Conservation (phyloP, 2,113 vertebrate genomes). For the Theristicus caerulescens region DNA sequence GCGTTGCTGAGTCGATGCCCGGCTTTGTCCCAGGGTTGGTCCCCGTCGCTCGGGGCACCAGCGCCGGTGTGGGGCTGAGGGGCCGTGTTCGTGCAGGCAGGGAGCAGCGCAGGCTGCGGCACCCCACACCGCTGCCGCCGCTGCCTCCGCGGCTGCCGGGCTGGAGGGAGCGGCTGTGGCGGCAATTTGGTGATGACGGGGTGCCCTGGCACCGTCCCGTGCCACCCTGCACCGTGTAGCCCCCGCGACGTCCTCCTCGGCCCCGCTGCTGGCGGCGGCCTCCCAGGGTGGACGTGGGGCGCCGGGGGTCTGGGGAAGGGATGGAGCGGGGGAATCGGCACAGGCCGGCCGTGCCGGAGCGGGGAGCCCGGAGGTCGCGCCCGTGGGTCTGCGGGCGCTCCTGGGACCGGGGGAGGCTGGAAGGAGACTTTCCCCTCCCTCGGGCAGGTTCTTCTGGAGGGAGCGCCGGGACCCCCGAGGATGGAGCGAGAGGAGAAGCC, state of each 20-base stretch:
- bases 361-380: background rate
- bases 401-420: background rate
- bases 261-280: background rate
- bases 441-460: background rate
- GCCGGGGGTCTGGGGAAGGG: background rate
- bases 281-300: background rate
- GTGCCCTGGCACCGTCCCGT: background rate
- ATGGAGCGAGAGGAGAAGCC: background rate
- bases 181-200: background rate
- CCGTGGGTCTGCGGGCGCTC: background rate
- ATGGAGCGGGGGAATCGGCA: background rate
- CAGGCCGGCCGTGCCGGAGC: background rate
- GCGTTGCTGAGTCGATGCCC: background rate
- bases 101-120: too few relatives aligned
- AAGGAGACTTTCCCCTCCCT: background rate
- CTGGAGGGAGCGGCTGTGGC: background rate
- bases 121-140: too few relatives aligned
- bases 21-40: too few relatives aligned
- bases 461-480: background rate
- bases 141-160: background rate
- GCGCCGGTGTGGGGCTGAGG: too few relatives aligned
- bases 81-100: too few relatives aligned
- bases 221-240: background rate
- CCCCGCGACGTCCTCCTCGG: too few relatives aligned
- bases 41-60: background rate